A percentile compares a stretch with the other conserved stretches of the same genome.
These are phyloP conservation scores for Neogobius melanostomus DNA, from an alignment of 2,113 vertebrate genomes.

Conservation along the genomic window DNA sequence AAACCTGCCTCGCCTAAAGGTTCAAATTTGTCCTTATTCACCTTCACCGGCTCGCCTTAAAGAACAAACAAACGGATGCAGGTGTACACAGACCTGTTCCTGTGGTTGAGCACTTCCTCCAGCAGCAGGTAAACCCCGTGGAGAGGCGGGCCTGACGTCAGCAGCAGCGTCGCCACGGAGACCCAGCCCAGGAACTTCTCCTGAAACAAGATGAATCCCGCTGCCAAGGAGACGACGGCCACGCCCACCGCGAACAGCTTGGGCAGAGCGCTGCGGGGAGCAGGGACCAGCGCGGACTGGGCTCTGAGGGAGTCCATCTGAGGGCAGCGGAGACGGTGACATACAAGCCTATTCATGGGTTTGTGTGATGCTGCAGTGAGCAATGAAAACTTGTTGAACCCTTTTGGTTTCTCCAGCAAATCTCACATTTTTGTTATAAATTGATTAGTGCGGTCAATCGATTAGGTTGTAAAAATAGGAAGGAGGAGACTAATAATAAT, in stretches of 20 bases:
- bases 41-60: too few species aligned
- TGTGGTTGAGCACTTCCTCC: constrained; percentile 62
- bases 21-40: too few species aligned
- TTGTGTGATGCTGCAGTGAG: too few species aligned
- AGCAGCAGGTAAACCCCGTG: constrained; percentile 56
- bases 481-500: too few species aligned
- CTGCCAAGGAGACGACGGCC: background rate
- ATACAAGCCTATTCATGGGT: too few species aligned
- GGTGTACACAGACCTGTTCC: constrained; percentile 45
- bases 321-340: background rate
- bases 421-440: too few species aligned
- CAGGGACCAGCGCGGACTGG: constrained; percentile 46
- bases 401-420: too few species aligned
- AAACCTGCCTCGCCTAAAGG: too few species aligned
- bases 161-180: constrained; percentile 24
- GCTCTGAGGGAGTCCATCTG: constrained; percentile 48
- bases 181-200: constrained; percentile 20
- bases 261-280: constrained; percentile 45
- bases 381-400: too few species aligned
- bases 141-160: constrained; percentile 50
- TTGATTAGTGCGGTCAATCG: too few species aligned
- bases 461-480: too few species aligned
- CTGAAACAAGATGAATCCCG: constrained; percentile 6
- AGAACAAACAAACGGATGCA: too few species aligned
- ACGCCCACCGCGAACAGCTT: constrained; percentile 18